phyloP scores from a whole-genome alignment of 2,888 invertebrate genomes.

The Doris montereyensis region DNA sequence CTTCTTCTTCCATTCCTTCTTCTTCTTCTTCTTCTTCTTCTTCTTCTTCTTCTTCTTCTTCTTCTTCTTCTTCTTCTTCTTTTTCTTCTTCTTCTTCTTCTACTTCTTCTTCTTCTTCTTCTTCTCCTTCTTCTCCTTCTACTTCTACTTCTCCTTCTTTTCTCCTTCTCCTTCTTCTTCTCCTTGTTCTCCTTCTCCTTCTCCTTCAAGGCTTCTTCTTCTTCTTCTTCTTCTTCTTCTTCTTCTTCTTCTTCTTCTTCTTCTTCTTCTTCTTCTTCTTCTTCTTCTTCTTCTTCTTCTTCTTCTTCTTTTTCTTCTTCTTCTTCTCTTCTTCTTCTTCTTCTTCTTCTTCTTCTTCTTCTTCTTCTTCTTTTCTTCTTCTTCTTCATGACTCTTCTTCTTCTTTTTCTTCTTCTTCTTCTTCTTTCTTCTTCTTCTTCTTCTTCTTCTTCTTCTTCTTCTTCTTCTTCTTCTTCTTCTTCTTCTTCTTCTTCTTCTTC shows the following conservation, averaged over 20 bases:
- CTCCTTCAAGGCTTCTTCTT: background rate
- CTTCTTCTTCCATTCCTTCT: background rate
- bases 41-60: background rate
- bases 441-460: slow-evolving; percentile 1
- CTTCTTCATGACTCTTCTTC: background rate
- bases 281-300: slow-evolving; percentile 3
- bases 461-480: slow-evolving; percentile 5
- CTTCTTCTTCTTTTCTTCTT: too few species aligned
- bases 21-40: slow-evolving; percentile 12
- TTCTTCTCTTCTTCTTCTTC: background rate
- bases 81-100: background rate
- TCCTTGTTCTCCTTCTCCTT: slow-evolving; percentile 10
- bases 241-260: background rate
- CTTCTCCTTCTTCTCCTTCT: background rate
- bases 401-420: background rate
- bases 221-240: background rate
- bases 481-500: background rate
- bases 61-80: slow-evolving; percentile 15
- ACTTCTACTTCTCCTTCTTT: background rate
- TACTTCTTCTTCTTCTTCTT: background rate
- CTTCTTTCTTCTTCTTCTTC: background rate
- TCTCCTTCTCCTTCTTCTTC: background rate
- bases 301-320: slow-evolving; percentile 16
- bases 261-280: background rate
- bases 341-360: background rate